phyloP scores from a whole-genome alignment of 2,888 invertebrate genomes.

The Amphipyra berbera region DNA sequence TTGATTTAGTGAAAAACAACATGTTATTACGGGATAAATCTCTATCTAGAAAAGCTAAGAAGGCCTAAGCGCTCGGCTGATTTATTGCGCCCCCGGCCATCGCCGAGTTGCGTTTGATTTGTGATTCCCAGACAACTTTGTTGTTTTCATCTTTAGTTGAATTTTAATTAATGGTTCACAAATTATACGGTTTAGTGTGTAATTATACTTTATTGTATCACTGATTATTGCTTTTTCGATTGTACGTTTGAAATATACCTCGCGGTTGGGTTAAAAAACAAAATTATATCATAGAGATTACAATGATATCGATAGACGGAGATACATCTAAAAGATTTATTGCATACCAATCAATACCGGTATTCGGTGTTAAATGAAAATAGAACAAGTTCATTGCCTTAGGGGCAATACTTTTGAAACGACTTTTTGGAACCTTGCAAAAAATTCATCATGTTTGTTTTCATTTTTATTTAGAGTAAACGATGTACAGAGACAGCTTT shows the following conservation, averaged over 20 bases:
- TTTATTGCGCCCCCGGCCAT: conserved; percentile 84
- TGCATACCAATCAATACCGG: conserved; percentile 37
- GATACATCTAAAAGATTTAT: conserved; percentile 56
- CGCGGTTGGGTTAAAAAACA: conserved; percentile 53
- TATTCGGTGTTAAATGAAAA: conserved; percentile 39
- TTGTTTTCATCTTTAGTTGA: conserved; percentile 87
- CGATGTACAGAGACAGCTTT: too few species aligned
- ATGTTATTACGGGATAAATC: conserved; percentile 90
- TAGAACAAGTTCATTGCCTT: conserved; percentile 45
- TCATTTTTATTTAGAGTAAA: too few species aligned
- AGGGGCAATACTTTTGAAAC: conserved; percentile 12
- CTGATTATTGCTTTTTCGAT: conserved; percentile 85
- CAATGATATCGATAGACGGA: conserved; percentile 56
- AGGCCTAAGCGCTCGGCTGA: conserved; percentile 88
- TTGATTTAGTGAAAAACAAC: conserved; percentile 90
- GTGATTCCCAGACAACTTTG: conserved; percentile 81
- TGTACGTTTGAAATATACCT: conserved; percentile 74
- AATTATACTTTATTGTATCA: conserved; percentile 82
- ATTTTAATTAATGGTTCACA: conserved; percentile 87
- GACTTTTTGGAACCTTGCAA: conserved; percentile 3
- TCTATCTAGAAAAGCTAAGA: conserved; percentile 90
- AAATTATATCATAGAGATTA: conserved; percentile 59
- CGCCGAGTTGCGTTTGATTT: conserved; percentile 85
- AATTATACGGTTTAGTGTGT: conserved; percentile 84
- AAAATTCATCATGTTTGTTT: neutral